Evolutionary conservation across 2,888 invertebrate genomes (phyloP).

Genomic region (Chrysotoxum bicinctum): DNA sequence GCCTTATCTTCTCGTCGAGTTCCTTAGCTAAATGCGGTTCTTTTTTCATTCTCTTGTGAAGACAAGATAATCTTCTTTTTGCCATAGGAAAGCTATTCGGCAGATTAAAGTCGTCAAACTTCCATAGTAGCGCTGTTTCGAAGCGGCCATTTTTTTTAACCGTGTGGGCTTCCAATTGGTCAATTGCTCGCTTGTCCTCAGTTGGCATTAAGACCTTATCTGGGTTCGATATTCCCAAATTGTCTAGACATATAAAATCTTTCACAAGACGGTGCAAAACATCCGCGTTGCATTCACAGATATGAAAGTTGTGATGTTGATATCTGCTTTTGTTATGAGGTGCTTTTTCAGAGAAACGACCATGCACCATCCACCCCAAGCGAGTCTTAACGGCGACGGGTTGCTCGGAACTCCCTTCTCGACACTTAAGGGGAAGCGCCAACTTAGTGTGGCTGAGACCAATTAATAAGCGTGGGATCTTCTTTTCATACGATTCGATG

Average conservation of each 20-base stretch:
- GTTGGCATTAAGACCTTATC: too few relatives aligned
- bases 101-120: not conserved
- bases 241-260: not conserved
- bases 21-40: not conserved
- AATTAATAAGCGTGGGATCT: too few relatives aligned
- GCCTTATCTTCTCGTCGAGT: not conserved
- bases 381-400: slow-evolving; percentile 61
- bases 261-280: not conserved
- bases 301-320: slow-evolving; percentile 31
- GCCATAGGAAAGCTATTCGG: not conserved
- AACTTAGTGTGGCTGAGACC: too few relatives aligned
- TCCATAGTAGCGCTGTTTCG: not conserved
- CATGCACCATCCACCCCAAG: slow-evolving; percentile 61
- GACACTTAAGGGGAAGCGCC: too few relatives aligned
- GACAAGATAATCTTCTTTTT: not conserved
- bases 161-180: not conserved
- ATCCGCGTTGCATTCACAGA: slow-evolving; percentile 44
- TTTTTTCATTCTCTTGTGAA: not conserved
- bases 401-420: slow-evolving; percentile 45
- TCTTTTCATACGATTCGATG: too few relatives aligned
- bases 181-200: not conserved
- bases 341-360: not conserved
- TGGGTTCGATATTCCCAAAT: slow-evolving; percentile 6
- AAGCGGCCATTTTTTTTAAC: not conserved
- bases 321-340: not conserved